Conservation (phyloP, 2,797 vertebrate species). For the Enteromius radiatus region DNA sequence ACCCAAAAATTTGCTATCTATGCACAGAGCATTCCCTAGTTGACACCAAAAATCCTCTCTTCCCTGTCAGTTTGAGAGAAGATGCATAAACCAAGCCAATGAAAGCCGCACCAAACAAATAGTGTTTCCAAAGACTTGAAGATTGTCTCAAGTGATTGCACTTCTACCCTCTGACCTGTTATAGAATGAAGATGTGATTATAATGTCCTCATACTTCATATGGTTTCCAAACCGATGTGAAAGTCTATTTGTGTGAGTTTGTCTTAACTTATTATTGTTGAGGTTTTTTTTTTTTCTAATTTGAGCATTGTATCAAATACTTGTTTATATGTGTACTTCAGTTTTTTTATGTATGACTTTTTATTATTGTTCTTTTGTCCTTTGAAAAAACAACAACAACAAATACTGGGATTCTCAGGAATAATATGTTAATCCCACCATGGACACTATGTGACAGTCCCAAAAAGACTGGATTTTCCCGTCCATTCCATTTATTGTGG, state of each 20-base stretch:
- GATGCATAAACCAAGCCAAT: constrained; percentile 55
- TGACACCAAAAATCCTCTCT: constrained; percentile 35
- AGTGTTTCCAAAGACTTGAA: constrained; percentile 76
- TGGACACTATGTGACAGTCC: constrained; percentile 37
- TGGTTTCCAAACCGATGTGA: constrained; percentile 3
- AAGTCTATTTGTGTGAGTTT: constrained; percentile 47
- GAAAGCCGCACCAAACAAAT: constrained; percentile 74
- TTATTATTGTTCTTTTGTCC: background rate
- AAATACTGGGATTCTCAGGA: constrained; percentile 47
- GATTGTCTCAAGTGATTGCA: constrained; percentile 60
- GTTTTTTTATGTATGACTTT: background rate
- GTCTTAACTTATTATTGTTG: constrained; percentile 56
- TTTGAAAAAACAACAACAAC: too few species aligned
- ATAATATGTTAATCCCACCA: constrained; percentile 14
- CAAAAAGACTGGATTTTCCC: background rate
- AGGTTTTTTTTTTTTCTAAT: background rate
- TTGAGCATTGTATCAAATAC: constrained; percentile 18
- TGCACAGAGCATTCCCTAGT: constrained; percentile 25
- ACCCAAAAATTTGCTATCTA: constrained; percentile 47
- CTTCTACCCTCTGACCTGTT: constrained; percentile 58
- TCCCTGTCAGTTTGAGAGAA: constrained; percentile 18
- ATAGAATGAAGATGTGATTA: constrained; percentile 20
- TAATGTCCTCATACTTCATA: constrained; percentile 9
- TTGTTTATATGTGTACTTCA: constrained; percentile 7
- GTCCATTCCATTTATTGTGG: constrained; percentile 1